These are phyloP conservation scores for Trichomycterus rosablanca DNA, from an alignment of 2,113 vertebrate species.

Conservation along the genomic window DNA sequence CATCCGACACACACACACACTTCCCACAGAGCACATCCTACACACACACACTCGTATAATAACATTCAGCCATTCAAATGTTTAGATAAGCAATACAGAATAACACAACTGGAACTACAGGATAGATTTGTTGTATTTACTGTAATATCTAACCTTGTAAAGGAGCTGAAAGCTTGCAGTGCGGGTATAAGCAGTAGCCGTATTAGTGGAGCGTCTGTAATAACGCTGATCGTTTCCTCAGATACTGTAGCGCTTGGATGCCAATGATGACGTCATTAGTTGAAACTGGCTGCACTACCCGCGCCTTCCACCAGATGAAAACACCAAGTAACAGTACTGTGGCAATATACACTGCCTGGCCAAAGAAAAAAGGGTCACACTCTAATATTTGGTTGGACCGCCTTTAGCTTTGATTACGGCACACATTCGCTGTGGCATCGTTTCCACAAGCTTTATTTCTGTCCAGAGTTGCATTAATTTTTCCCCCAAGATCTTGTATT, in stretches of 20 bases:
- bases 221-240: slow-evolving; percentile 12
- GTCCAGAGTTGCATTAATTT: no score
- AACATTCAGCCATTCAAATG: not conserved
- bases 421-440: no score
- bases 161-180: slow-evolving; percentile 6
- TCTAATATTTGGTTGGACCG: no score
- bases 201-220: no score
- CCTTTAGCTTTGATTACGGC: no score
- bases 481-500: no score
- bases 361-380: no score
- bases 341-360: no score
- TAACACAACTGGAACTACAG: not conserved
- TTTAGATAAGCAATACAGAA: not conserved
- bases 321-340: not conserved
- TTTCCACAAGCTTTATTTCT: no score
- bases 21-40: no score
- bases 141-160: slow-evolving; percentile 31
- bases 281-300: not conserved
- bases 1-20: no score
- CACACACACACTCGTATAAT: not conserved
- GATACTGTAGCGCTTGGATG: slow-evolving; percentile 14
- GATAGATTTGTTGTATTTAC: not conserved
- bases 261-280: slow-evolving; percentile 7
- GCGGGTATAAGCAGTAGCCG: not conserved
- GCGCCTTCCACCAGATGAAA: slow-evolving; percentile 9